Percentiles rank a stretch among this genome's conserved stretches.
Conservation (phyloP, 1,140 invertebrate species). For the Philaenus spumarius region DNA sequence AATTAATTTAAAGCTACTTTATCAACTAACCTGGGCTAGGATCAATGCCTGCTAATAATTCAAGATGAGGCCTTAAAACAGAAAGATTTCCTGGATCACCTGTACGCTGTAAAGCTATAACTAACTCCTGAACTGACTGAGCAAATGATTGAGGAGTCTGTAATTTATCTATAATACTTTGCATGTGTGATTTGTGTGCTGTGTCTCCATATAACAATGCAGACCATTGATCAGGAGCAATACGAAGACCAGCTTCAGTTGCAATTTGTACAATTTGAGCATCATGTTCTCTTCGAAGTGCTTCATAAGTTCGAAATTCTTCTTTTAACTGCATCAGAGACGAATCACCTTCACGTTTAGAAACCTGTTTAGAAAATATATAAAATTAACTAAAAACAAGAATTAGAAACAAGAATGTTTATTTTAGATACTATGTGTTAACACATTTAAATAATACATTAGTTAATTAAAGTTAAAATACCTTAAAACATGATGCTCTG, state of each 20-base stretch:
- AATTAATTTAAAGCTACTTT: no score
- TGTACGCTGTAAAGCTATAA: conserved; percentile 86
- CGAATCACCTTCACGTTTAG: conserved; percentile 94
- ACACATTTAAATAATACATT: no score
- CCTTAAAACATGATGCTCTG: conserved; percentile 96
- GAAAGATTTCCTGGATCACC: conserved; percentile 81
- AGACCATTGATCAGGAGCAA: conserved; percentile 98
- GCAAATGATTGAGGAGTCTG: conserved; percentile 88
- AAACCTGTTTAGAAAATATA: conserved; percentile 55
- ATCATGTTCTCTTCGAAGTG: conserved; percentile 90
- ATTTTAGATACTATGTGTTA: no score
- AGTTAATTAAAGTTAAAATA: conserved; percentile 39
- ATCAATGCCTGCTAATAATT: conserved; percentile 82
- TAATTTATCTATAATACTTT: conserved; percentile 93
- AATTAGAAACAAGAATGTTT: neutral
- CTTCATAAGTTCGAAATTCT: conserved; percentile 93
- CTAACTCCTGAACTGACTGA: conserved; percentile 84
- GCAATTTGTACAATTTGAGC: conserved; percentile 98
- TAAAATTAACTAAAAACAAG: neutral
- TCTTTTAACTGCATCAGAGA: conserved; percentile 98
- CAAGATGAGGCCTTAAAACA: conserved; percentile 67
- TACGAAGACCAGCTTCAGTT: conserved; percentile 91
- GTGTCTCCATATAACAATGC: conserved; percentile 93
- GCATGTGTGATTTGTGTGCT: conserved; percentile 96
- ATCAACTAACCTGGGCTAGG: conserved; percentile 57